Percentiles rank a stretch among this genome's conserved stretches.
phyloP scores from a whole-genome alignment of 2,888 invertebrate species.

The Drosophila paranaensis region DNA sequence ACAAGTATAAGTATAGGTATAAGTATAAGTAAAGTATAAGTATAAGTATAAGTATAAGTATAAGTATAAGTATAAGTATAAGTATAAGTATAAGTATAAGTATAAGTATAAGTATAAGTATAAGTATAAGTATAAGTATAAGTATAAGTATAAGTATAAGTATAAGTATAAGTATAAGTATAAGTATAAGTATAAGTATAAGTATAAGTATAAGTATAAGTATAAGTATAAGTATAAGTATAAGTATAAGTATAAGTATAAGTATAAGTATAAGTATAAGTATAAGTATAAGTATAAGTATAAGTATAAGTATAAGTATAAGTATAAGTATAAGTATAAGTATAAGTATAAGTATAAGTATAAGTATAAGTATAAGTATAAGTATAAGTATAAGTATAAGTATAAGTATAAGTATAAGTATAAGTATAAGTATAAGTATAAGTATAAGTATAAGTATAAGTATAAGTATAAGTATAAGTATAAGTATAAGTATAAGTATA shows the following conservation, averaged over 20 bases:
- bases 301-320: conserved; percentile 3
- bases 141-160: conserved; percentile 4
- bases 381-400: conserved; percentile 1
- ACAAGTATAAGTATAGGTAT: background rate
- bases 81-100: conserved; percentile 3
- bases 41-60: conserved; percentile 3
- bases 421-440: conserved; percentile 6
- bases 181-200: conserved; percentile 3
- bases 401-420: conserved; percentile 2
- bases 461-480: conserved; percentile 6
- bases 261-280: conserved; percentile 12
- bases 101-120: conserved; percentile 4
- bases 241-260: conserved; percentile 4
- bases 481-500: conserved; percentile 6
- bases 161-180: conserved; percentile 5
- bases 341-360: conserved; percentile 6
- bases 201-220: conserved; percentile 9
- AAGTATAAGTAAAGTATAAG: conserved; percentile 2
- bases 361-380: conserved; percentile 4
- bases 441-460: conserved; percentile 5
- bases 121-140: conserved; percentile 4
- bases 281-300: conserved; percentile 10
- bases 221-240: conserved; percentile 9
- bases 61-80: conserved; percentile 3
- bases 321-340: conserved; percentile 4